A percentile compares a stretch with the other conserved stretches of the same genome.
Evolutionary conservation across 1,140 invertebrate genomes (phyloP).

Genomic region (Heliconius eleuchia): DNA sequence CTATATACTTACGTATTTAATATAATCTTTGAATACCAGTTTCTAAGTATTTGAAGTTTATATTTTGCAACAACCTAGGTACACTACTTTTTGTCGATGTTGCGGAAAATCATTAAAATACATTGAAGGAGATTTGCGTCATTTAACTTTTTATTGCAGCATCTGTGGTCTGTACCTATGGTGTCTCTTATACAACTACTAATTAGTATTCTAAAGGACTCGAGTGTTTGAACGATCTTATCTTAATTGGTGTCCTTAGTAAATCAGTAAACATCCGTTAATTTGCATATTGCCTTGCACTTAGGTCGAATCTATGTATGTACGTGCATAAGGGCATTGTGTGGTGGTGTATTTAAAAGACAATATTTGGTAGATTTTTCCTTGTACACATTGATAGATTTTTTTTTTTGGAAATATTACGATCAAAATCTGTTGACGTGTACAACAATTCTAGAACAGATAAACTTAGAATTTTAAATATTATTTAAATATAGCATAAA

Average conservation of each 20-base stretch:
- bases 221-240: slow-evolving; percentile 20
- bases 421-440: too few species aligned
- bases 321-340: background rate
- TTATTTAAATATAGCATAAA: too few species aligned
- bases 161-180: background rate
- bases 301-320: background rate
- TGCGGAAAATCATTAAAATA: slow-evolving; percentile 12
- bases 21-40: background rate
- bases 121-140: slow-evolving; percentile 8
- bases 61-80: background rate
- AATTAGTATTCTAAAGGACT: slow-evolving; percentile 17
- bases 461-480: too few species aligned
- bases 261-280: slow-evolving; percentile 29
- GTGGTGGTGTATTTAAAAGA: background rate
- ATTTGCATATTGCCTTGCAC: slow-evolving; percentile 24
- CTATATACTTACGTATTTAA: too few species aligned
- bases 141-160: background rate
- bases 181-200: background rate
- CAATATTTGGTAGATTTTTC: too few species aligned
- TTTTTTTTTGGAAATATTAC: too few species aligned
- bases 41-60: background rate
- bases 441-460: too few species aligned
- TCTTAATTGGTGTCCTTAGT: slow-evolving; percentile 25
- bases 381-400: too few species aligned
- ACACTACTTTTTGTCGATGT: background rate